These are phyloP conservation scores for Ostrea denselamellosa DNA, from an alignment of 1,140 invertebrate species.

Conservation along the genomic window DNA sequence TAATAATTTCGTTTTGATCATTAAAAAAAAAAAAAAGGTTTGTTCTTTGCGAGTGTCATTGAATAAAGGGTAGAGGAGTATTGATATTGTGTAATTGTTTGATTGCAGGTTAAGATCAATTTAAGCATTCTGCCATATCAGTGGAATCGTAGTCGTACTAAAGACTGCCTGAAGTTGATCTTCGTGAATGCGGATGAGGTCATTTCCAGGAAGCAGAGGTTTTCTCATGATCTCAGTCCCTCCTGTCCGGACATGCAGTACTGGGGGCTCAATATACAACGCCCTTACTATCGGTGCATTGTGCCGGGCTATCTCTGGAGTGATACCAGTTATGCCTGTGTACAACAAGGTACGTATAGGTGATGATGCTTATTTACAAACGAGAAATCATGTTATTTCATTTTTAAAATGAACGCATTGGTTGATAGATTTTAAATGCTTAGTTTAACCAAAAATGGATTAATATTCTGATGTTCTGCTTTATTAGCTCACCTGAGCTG, in stretches of 20 bases:
- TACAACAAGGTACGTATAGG: neutral
- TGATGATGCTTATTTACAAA: neutral
- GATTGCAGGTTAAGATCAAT: neutral
- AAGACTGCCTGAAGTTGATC: neutral
- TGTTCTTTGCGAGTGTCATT: too few relatives aligned
- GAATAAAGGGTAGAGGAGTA: too few relatives aligned
- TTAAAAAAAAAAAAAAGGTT: too few relatives aligned
- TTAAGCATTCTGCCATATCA: neutral
- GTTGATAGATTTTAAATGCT: too few relatives aligned
- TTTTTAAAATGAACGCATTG: too few relatives aligned
- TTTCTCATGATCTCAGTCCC: neutral
- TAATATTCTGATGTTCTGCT: too few relatives aligned
- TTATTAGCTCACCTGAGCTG: too few relatives aligned
- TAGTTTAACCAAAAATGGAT: too few relatives aligned
- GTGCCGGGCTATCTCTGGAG: neutral
- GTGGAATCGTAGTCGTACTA: neutral
- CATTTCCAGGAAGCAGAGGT: neutral
- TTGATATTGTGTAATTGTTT: neutral
- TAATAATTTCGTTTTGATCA: too few relatives aligned
- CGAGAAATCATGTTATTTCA: neutral
- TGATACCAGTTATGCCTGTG: neutral
- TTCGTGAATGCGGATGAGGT: neutral
- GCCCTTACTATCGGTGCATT: neutral
- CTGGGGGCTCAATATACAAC: neutral
- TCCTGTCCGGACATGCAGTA: neutral